phyloP scores from a whole-genome alignment of 2,113 vertebrate genomes.

The Larimichthys polyactis region DNA sequence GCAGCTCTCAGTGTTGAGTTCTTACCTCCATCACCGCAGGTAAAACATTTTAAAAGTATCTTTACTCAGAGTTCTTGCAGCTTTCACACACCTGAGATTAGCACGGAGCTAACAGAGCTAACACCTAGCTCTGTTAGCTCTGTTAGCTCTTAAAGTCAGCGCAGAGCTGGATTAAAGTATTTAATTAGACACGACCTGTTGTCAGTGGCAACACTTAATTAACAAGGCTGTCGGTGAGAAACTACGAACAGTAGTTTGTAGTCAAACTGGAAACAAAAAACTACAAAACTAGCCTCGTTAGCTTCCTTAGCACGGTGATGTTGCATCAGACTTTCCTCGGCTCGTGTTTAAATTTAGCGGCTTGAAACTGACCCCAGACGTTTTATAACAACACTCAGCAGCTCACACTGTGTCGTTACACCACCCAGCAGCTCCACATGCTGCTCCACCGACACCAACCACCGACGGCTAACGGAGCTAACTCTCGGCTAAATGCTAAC shows the following conservation, averaged over 20 bases:
- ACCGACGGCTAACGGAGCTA: conserved; percentile 6
- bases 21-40: too few relatives aligned
- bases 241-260: not conserved
- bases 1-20: fast-evolving
- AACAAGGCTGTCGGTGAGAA: not conserved
- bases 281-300: not conserved
- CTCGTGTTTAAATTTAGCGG: not conserved
- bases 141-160: not conserved
- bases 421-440: conserved; percentile 10
- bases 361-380: not conserved
- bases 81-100: not conserved
- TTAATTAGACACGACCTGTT: fast-evolving
- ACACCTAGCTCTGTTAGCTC: conserved; percentile 13
- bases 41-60: fast-evolving
- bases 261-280: not conserved
- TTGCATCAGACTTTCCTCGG: not conserved
- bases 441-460: not conserved
- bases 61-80: not conserved
- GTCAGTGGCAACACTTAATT: fast-evolving
- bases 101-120: conserved; percentile 8
- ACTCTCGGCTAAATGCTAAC: conserved; percentile 38
- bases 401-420: not conserved
- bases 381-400: not conserved
- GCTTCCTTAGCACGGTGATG: not conserved
- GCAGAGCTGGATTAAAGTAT: fast-evolving